phyloP scores from a whole-genome alignment of 2,797 vertebrate species.

The Alfaro cultratus region DNA sequence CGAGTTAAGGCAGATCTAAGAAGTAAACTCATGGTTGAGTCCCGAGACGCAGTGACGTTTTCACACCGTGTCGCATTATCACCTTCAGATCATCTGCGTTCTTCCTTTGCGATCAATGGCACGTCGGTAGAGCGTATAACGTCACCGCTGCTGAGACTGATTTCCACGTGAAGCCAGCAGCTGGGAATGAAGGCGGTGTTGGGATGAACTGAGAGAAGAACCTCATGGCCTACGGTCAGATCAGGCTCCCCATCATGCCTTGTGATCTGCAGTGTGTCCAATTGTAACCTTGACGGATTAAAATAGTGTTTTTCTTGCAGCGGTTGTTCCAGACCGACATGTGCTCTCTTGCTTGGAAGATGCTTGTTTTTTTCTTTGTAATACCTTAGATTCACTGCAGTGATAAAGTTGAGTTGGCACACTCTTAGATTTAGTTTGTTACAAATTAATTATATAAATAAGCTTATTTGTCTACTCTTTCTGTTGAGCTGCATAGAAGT shows the following conservation, averaged over 20 bases:
- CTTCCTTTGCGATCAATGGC: constrained; percentile 4
- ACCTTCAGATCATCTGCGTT: constrained; percentile 17
- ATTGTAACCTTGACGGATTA: constrained; percentile 64
- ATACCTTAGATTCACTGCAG: neutral
- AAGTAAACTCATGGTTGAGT: neutral
- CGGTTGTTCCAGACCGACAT: constrained; percentile 45
- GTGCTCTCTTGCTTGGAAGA: constrained; percentile 11
- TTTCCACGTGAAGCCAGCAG: constrained; percentile 26
- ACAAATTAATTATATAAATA: neutral
- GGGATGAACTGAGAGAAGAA: constrained; percentile 22
- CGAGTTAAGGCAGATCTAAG: neutral
- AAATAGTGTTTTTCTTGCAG: constrained; percentile 57
- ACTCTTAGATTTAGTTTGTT: neutral
- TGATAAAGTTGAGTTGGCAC: neutral
- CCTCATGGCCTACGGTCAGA: constrained; percentile 58
- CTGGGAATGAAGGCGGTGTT: constrained; percentile 22
- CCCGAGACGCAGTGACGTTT: neutral
- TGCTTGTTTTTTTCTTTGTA: neutral
- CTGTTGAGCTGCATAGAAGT: neutral
- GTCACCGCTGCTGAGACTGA: constrained; percentile 35
- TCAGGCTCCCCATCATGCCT: constrained; percentile 45
- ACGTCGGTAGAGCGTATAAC: constrained; percentile 2
- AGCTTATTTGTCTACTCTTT: neutral
- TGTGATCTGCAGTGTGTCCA: constrained; percentile 71
- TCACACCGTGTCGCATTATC: neutral